Evolutionary conservation across 2,797 vertebrate species (phyloP).

Genomic region (Enteromius anoplus): DNA sequence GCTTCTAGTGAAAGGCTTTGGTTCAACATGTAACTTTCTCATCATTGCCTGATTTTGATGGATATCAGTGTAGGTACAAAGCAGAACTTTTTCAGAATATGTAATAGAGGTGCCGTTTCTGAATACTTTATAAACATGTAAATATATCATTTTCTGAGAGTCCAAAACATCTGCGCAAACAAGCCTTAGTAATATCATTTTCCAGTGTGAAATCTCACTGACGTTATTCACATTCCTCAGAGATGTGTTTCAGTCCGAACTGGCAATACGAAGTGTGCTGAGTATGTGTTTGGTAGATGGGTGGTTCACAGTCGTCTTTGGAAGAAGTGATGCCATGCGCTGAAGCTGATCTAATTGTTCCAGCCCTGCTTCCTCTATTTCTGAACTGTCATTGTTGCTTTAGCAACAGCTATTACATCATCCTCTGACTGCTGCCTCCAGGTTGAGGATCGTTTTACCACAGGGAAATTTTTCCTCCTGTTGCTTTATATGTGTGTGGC

Average conservation of each 20-base stretch:
- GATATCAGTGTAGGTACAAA: no score
- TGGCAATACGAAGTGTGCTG: neutral
- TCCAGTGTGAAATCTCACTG: constrained; percentile 13
- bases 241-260: neutral
- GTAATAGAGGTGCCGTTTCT: neutral
- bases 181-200: neutral
- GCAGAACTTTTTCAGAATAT: neutral
- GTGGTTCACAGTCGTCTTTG: constrained; percentile 15
- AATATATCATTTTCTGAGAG: neutral
- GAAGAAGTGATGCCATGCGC: constrained; percentile 43
- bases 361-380: constrained; percentile 48
- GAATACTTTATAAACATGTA: neutral
- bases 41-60: no score
- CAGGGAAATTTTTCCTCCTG: neutral
- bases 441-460: neutral
- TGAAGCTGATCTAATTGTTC: constrained; percentile 40
- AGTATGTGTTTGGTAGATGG: neutral
- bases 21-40: no score
- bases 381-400: constrained; percentile 49
- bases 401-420: constrained; percentile 48
- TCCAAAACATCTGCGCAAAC: neutral
- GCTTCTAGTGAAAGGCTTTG: no score
- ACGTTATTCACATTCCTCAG: constrained; percentile 23
- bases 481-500: neutral
- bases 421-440: neutral